A percentile compares a stretch with the other conserved stretches of the same genome.
Conservation (phyloP, 2,113 vertebrate genomes). For the Microtus oregoni region DNA sequence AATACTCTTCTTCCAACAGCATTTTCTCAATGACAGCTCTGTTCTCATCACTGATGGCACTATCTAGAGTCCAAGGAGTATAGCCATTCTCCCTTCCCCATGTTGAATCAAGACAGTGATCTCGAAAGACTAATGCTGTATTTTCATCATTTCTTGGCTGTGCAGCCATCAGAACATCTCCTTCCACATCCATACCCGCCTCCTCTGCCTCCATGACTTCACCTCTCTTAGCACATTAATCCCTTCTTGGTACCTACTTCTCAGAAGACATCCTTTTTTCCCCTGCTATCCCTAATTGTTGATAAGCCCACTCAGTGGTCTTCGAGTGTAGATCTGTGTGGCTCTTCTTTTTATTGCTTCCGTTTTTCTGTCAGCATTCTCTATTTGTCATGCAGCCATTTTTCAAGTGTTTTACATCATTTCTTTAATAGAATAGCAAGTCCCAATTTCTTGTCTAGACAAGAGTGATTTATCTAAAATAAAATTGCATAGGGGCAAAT, state of each 20-base stretch:
- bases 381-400: neutral
- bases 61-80: slow-evolving; percentile 95
- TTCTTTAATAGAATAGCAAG: neutral
- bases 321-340: neutral
- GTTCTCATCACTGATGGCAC: slow-evolving; percentile 96
- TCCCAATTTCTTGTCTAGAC: neutral
- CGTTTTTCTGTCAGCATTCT: neutral
- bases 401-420: neutral
- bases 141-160: slow-evolving; percentile 82
- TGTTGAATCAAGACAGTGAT: slow-evolving; percentile 92
- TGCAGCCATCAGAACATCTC: no score
- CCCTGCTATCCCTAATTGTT: neutral
- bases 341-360: neutral
- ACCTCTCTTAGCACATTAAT: neutral
- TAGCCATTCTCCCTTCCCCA: slow-evolving; percentile 91
- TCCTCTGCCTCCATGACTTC: no score
- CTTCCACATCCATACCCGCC: no score
- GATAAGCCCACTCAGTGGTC: neutral
- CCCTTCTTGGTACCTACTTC: neutral
- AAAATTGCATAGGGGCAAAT: neutral
- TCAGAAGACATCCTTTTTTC: neutral
- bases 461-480: slow-evolving; percentile 35
- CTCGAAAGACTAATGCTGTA: slow-evolving; percentile 85
- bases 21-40: slow-evolving; percentile 95
- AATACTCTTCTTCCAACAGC: slow-evolving; percentile 97